These are phyloP conservation scores for Hafferia zeledoni DNA, from an alignment of 2,797 vertebrate genomes.

Conservation along the genomic window DNA sequence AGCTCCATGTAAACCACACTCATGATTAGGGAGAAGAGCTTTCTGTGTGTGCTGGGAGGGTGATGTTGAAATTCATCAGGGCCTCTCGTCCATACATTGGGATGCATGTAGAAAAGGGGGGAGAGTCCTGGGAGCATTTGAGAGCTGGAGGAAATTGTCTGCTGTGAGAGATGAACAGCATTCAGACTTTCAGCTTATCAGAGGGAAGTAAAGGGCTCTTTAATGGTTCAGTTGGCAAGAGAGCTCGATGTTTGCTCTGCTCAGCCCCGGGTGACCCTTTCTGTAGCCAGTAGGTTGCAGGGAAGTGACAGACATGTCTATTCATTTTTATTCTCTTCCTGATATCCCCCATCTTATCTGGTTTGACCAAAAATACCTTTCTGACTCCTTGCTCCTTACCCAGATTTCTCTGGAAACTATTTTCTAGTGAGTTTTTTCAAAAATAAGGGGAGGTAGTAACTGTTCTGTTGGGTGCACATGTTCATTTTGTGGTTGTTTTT, in stretches of 20 bases:
- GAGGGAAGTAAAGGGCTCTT: not conserved
- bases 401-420: not conserved
- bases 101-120: not conserved
- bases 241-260: not conserved
- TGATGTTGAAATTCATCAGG: not conserved
- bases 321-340: not conserved
- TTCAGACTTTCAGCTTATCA: not conserved
- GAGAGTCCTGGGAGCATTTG: not conserved
- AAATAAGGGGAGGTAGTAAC: not conserved
- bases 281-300: not conserved
- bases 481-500: not conserved
- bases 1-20: not conserved
- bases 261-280: not conserved
- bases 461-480: not conserved
- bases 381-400: not conserved
- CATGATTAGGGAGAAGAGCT: not conserved
- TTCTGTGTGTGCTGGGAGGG: not conserved
- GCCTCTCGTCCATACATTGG: not conserved
- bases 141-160: not conserved
- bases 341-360: not conserved
- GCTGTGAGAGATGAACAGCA: not conserved
- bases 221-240: not conserved
- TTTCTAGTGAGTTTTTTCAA: not conserved
- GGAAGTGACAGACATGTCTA: rapidly evolving
- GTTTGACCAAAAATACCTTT: not conserved